Evolutionary conservation across 2,113 vertebrate genomes (phyloP).

Genomic region (Tachysurus fulvidraco): DNA sequence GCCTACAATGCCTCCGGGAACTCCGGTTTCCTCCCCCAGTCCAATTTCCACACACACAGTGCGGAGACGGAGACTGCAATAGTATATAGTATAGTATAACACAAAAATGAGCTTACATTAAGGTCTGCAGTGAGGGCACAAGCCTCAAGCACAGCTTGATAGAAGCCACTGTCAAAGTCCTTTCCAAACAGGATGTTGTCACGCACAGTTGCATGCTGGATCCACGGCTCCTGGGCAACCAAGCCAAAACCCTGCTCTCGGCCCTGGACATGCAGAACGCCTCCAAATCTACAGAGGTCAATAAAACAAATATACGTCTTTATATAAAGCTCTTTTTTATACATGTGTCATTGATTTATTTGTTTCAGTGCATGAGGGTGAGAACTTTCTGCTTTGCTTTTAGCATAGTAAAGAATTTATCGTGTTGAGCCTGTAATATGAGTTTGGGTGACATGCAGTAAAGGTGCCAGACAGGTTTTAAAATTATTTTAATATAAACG

Average conservation of each 20-base stretch:
- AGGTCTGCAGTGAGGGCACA: slow-evolving; percentile 90
- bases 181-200: slow-evolving; percentile 94
- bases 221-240: slow-evolving; percentile 92
- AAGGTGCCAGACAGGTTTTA: background rate
- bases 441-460: background rate
- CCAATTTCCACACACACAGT: no score
- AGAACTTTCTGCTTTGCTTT: background rate
- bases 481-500: background rate
- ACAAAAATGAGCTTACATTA: slow-evolving; percentile 70
- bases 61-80: no score
- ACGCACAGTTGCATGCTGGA: slow-evolving; percentile 90
- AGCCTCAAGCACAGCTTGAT: slow-evolving; percentile 84
- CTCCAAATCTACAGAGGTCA: slow-evolving; percentile 73
- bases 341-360: background rate
- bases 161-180: slow-evolving; percentile 79
- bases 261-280: slow-evolving; percentile 76
- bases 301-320: background rate
- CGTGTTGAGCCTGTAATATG: background rate
- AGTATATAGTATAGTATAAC: no score
- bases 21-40: no score
- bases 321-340: background rate
- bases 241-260: slow-evolving; percentile 86
- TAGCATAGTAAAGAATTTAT: background rate
- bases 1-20: no score
- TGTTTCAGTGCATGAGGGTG: background rate